Percentiles rank a stretch among this genome's conserved stretches.
These are phyloP conservation scores for Drosophila ficusphila DNA, from an alignment of 1,140 invertebrate species.

Conservation along the genomic window DNA sequence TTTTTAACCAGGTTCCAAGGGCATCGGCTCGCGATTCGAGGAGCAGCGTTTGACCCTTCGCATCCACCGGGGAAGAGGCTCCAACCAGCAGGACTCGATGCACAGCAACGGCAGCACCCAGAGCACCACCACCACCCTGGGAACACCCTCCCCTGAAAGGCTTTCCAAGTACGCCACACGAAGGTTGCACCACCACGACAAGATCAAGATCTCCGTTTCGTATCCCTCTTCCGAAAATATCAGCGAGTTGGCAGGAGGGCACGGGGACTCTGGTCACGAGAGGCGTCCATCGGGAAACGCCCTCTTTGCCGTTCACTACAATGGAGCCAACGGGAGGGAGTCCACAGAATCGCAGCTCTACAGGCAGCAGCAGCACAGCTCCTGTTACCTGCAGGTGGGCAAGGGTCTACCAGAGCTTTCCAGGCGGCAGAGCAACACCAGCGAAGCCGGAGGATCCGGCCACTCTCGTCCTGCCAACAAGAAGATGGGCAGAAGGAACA, in stretches of 20 bases:
- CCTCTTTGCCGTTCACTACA: constrained; percentile 75
- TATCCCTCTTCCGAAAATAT: constrained; percentile 92
- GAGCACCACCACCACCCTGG: constrained; percentile 78
- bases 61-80: constrained; percentile 91
- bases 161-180: constrained; percentile 76
- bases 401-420: constrained; percentile 83
- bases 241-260: constrained; percentile 73
- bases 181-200: constrained; percentile 87
- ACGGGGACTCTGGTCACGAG: constrained; percentile 37
- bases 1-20: constrained; percentile 74
- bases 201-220: constrained; percentile 92
- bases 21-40: constrained; percentile 88
- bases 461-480: constrained; percentile 84
- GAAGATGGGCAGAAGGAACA: constrained; percentile 87
- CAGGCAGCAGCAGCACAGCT: constrained; percentile 85
- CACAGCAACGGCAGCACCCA: constrained; percentile 82
- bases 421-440: constrained; percentile 84
- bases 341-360: constrained; percentile 70
- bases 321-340: constrained; percentile 66
- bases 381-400: constrained; percentile 86
- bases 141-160: constrained; percentile 77
- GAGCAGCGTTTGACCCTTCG: constrained; percentile 95
- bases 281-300: constrained; percentile 63
- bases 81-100: constrained; percentile 78
- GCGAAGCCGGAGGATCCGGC: constrained; percentile 71